phyloP scores from a whole-genome alignment of 2,113 vertebrate species.

The Campylomormyrus tamandua region DNA sequence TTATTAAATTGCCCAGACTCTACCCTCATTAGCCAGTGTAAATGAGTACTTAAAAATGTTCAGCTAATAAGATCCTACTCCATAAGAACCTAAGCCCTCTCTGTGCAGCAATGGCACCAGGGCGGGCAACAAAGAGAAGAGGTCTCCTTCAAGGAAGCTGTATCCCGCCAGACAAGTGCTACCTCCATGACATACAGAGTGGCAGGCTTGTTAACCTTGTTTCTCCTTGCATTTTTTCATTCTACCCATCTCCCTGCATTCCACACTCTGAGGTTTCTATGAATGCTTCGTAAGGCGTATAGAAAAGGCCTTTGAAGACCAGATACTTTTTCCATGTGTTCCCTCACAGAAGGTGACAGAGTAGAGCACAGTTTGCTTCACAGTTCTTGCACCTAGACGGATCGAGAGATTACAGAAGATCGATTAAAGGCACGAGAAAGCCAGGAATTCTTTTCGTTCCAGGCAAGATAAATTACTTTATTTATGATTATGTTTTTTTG shows the following conservation, averaged over 20 bases:
- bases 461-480: not conserved
- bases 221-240: conserved; percentile 5
- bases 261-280: conserved; percentile 37
- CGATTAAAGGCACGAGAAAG: not conserved
- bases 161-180: not conserved
- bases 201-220: conserved; percentile 12
- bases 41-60: conserved; percentile 37
- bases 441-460: not conserved
- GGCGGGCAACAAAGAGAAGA: not conserved
- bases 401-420: conserved; percentile 1
- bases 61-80: conserved; percentile 52
- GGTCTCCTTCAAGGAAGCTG: not conserved
- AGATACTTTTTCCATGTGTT: conserved; percentile 28
- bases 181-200: not conserved
- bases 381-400: not conserved
- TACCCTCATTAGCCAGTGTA: conserved; percentile 51
- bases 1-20: conserved; percentile 55
- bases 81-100: conserved; percentile 19
- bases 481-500: not conserved
- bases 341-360: not conserved
- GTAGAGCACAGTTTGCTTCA: not conserved
- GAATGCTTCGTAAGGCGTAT: conserved; percentile 42
- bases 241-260: conserved; percentile 29
- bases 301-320: conserved; percentile 52
- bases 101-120: conserved; percentile 11